A percentile compares a stretch with the other conserved stretches of the same genome.
phyloP scores from a whole-genome alignment of 1,140 invertebrate species.

The Cyclina sinensis region DNA sequence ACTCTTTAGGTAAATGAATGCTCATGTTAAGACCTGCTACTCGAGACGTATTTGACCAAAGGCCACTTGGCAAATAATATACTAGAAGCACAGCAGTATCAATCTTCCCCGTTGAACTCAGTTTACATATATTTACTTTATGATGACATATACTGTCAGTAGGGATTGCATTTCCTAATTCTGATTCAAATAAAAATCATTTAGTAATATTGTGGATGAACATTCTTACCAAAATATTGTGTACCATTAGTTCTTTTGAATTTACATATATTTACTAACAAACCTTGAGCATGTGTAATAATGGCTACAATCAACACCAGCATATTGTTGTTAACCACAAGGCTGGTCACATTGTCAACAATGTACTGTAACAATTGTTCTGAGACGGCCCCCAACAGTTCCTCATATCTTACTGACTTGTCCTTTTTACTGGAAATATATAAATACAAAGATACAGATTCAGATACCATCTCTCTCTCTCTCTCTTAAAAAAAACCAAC shows the following conservation, averaged over 20 bases:
- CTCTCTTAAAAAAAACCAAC: too few relatives aligned
- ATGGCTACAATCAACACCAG: conserved; percentile 91
- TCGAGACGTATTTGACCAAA: too few relatives aligned
- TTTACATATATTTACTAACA: neutral
- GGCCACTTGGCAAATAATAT: too few relatives aligned
- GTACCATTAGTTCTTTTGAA: neutral
- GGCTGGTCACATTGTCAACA: conserved; percentile 89
- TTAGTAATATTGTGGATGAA: neutral
- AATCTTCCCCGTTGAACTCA: too few relatives aligned
- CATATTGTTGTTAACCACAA: conserved; percentile 91
- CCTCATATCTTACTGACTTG: conserved; percentile 90
- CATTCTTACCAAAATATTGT: neutral
- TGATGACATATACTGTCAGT: too few relatives aligned
- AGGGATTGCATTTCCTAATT: too few relatives aligned
- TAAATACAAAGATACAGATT: too few relatives aligned
- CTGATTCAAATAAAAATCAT: neutral
- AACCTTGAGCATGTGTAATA: conserved; percentile 89
- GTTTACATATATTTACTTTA: too few relatives aligned
- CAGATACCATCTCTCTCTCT: too few relatives aligned
- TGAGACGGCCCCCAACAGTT: conserved; percentile 91
- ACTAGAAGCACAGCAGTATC: too few relatives aligned
- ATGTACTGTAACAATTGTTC: conserved; percentile 90
- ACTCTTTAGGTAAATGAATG: too few relatives aligned
- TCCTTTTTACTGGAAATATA: conserved; percentile 92
- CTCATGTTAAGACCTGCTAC: too few relatives aligned